Conservation (phyloP, 92 coral and sea anemone species). For the Phenganax subtilis region DNA sequence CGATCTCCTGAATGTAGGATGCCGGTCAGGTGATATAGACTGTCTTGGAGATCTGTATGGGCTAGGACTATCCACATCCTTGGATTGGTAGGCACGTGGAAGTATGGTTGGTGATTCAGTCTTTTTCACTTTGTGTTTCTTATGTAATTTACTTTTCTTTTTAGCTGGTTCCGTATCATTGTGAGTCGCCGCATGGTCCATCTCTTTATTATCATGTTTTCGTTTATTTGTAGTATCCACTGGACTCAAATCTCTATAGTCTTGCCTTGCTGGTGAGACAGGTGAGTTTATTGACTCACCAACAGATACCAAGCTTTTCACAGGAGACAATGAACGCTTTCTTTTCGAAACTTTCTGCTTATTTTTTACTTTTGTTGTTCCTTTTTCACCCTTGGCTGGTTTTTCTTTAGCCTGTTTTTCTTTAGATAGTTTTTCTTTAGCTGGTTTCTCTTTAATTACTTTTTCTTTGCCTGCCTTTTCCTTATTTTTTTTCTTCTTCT, state of each 20-base stretch:
- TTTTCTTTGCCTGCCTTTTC: constrained; percentile 69
- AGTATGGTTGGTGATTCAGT: constrained; percentile 57
- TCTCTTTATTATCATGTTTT: no score
- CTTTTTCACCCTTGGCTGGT: constrained; percentile 61
- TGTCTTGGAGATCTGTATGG: constrained; percentile 66
- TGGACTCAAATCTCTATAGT: constrained; percentile 50
- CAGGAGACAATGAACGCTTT: constrained; percentile 66
- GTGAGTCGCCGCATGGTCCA: not conserved
- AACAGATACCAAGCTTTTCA: constrained; percentile 77
- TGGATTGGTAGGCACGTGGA: constrained; percentile 82
- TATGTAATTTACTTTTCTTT: constrained; percentile 32
- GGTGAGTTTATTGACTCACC: constrained; percentile 61
- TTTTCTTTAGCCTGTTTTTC: constrained; percentile 66
- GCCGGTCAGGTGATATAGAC: constrained; percentile 54
- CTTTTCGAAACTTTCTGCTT: constrained; percentile 26
- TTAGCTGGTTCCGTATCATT: constrained; percentile 14
- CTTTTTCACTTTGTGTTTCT: constrained; percentile 49
- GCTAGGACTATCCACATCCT: constrained; percentile 63
- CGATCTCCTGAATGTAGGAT: constrained; percentile 65
- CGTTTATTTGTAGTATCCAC: constrained; percentile 41
- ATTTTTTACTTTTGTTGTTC: constrained; percentile 26
- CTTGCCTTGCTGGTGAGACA: constrained; percentile 45
- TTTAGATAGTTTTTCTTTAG: constrained; percentile 41
- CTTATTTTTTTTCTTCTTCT: constrained; percentile 67
- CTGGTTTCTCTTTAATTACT: constrained; percentile 35